Evolutionary conservation across 1,140 invertebrate species (phyloP).

Genomic region (Brachionus angularis): DNA sequence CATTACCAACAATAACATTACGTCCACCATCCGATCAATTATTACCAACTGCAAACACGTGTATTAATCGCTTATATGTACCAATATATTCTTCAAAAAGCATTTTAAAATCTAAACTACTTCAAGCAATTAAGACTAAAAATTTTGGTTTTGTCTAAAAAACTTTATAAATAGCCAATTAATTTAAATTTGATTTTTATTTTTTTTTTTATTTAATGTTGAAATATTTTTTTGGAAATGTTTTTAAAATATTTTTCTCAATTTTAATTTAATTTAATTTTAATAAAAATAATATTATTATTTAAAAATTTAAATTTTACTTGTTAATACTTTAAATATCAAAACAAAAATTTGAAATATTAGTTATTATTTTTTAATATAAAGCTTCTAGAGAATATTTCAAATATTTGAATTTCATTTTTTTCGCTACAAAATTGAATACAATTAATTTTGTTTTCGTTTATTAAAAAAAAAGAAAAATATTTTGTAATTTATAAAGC

Average conservation of each 20-base stretch:
- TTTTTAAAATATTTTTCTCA: not conserved
- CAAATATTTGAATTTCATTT: no score
- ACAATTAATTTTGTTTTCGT: no score
- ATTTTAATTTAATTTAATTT: not conserved
- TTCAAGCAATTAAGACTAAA: slow-evolving; percentile 97
- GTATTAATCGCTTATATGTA: slow-evolving; percentile 96
- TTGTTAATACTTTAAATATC: not conserved
- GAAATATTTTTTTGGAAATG: not conserved
- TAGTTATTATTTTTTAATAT: no score
- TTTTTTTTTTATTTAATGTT: not conserved
- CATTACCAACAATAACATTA: slow-evolving; percentile 95
- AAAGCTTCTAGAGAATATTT: no score
- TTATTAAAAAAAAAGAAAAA: no score
- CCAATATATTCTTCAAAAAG: slow-evolving; percentile 92
- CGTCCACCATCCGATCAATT: slow-evolving; percentile 93
- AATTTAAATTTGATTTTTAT: not conserved
- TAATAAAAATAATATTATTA: not conserved
- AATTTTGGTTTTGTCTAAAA: slow-evolving; percentile 66
- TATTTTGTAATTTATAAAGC: no score
- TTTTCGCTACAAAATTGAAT: no score
- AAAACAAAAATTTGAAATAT: not conserved
- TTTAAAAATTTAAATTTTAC: not conserved
- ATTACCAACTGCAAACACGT: slow-evolving; percentile 96
- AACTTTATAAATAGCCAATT: not conserved
- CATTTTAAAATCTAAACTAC: slow-evolving; percentile 86